Conservation (phyloP, 2,113 vertebrate genomes). For the Rhegmatorhina hoffmannsi region DNA sequence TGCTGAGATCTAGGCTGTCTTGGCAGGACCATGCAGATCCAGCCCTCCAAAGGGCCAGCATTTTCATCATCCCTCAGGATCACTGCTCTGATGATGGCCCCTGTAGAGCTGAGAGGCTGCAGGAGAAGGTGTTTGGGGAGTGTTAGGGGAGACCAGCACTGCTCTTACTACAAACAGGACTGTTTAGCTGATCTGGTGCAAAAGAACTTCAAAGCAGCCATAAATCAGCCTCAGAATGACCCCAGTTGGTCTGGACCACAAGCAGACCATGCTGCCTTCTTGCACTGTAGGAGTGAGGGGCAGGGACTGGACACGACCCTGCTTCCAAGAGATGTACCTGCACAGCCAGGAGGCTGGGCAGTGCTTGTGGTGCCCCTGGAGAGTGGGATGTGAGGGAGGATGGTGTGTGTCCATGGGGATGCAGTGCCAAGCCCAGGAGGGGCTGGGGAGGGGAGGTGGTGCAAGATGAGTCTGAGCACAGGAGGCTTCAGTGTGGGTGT, state of each 20-base stretch:
- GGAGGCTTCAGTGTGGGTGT: background rate
- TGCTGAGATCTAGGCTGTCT: background rate
- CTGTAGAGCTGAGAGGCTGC: background rate
- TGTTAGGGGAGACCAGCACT: background rate
- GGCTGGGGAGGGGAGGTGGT: background rate
- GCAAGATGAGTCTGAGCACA: background rate
- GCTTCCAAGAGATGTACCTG: background rate
- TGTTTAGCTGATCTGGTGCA: background rate
- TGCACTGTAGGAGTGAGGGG: background rate
- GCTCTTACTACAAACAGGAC: background rate
- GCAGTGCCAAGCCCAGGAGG: background rate
- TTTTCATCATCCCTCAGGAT: background rate
- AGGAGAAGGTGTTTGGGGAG: background rate
- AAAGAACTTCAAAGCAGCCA: background rate
- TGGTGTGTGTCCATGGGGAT: accelerated
- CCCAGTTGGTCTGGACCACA: background rate
- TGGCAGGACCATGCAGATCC: background rate
- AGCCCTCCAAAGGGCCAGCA: background rate
- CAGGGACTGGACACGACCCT: background rate
- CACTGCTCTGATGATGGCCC: background rate
- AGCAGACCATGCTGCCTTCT: background rate
- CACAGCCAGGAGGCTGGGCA: background rate
- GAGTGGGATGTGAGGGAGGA: accelerated
- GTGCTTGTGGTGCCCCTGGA: background rate
- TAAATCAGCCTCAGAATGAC: background rate